Conservation (phyloP, 2,888 invertebrate species). For the Cosmia trapezina region DNA sequence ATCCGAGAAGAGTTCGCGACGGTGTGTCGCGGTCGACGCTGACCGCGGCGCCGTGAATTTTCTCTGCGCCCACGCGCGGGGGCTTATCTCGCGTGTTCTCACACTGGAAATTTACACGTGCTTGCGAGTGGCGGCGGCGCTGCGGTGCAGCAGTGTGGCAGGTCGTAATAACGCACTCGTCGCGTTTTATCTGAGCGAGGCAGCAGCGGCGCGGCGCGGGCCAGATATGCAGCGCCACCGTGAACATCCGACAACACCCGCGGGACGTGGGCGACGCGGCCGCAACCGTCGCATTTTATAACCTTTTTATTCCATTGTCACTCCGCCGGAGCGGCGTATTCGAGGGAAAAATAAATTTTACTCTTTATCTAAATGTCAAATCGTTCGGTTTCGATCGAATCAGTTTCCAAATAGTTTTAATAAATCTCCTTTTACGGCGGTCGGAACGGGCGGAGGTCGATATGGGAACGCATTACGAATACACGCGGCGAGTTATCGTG, state of each 20-base stretch:
- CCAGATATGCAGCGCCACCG: slow-evolving; percentile 74
- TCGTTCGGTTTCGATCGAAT: slow-evolving; percentile 90
- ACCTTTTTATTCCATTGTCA: slow-evolving; percentile 91
- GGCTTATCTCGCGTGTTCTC: slow-evolving; percentile 87
- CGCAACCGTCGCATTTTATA: slow-evolving; percentile 88
- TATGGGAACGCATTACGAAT: slow-evolving; percentile 85
- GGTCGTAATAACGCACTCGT: slow-evolving; percentile 85
- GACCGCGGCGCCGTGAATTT: slow-evolving; percentile 80
- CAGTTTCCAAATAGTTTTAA: slow-evolving; percentile 90
- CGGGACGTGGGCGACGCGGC: slow-evolving; percentile 86
- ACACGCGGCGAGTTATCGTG: slow-evolving; percentile 88
- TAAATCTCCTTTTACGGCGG: slow-evolving; percentile 90
- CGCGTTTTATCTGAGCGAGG: slow-evolving; percentile 85
- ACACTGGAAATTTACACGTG: slow-evolving; percentile 89
- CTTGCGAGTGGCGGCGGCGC: slow-evolving; percentile 78
- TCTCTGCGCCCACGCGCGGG: slow-evolving; percentile 82
- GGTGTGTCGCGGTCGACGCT: slow-evolving; percentile 70
- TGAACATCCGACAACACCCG: slow-evolving; percentile 83
- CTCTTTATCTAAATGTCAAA: slow-evolving; percentile 91
- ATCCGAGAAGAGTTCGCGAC: slow-evolving; percentile 72
- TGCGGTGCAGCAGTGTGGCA: slow-evolving; percentile 62
- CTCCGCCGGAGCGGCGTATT: slow-evolving; percentile 82
- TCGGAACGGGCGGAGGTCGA: slow-evolving; percentile 82
- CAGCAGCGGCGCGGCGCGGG: slow-evolving; percentile 76
- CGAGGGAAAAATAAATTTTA: slow-evolving; percentile 89